Evolutionary conservation across 2,797 vertebrate species (phyloP).

Genomic region (Glyptemys insculpta): DNA sequence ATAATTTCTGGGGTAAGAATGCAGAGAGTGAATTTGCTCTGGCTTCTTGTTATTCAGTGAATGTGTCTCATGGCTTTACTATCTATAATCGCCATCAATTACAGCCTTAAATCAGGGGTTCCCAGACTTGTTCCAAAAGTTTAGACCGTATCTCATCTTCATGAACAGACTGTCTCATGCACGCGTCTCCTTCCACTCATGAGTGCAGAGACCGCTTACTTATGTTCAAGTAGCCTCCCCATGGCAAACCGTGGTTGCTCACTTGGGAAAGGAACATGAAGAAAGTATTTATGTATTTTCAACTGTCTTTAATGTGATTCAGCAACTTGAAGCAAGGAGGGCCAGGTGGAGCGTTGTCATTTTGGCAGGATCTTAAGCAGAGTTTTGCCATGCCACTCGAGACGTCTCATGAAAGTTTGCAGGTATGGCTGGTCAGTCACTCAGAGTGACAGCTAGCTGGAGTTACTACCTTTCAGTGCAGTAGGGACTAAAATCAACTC

Average conservation of each 20-base stretch:
- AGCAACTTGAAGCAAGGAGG: not conserved
- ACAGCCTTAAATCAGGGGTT: not conserved
- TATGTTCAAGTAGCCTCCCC: rapidly evolving
- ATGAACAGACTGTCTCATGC: not conserved
- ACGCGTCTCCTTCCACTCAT: too few relatives aligned
- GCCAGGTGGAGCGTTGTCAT: not conserved
- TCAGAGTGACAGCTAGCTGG: not conserved
- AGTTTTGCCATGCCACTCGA: not conserved
- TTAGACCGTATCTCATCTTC: not conserved
- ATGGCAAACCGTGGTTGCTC: not conserved
- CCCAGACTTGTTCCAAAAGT: not conserved
- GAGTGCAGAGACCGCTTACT: not conserved
- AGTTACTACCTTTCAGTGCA: not conserved
- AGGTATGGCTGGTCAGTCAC: not conserved
- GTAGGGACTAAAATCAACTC: not conserved
- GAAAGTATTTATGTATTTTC: not conserved
- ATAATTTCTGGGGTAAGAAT: not conserved
- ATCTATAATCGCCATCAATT: too few relatives aligned
- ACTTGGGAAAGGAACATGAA: not conserved
- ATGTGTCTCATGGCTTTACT: not conserved
- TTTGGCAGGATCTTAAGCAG: not conserved
- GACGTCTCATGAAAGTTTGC: not conserved
- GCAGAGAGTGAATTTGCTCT: not conserved
- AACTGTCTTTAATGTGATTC: not conserved
- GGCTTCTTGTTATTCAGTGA: not conserved